Base-by-base conservation (phyloP, 2,888 invertebrate species). In the Amiota minor region DNA sequence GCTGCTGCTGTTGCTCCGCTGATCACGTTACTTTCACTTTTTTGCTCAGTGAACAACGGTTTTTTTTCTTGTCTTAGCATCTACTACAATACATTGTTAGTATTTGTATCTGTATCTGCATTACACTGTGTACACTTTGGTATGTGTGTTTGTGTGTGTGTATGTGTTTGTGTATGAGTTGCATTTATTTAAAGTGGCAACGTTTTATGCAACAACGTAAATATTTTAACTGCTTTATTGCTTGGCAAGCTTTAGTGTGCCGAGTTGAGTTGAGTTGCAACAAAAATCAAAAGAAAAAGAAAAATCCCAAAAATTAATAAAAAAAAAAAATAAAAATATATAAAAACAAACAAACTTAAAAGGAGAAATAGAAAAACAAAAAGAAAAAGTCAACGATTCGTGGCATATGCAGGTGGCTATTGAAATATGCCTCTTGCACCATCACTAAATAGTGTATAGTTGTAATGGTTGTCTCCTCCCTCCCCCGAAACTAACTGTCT, bases 121-220 rank as follows among this genome's bases (percentile, higher is more conserved):
- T n/a, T n/a, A n/a, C n/a, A n/a, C n/a, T n/a, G n/a, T n/a, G n/a
- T n/a, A n/a, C n/a, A n/a, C n/a, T 20, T 47, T 67, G 45, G 64
- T 71, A 53, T 64, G 12, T 71, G 16, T 62, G 35, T 64, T 11
- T 71, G 10, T 55, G 46, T 65, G 23, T 49, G 47, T 71, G 23
- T 71, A 1, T 70, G 65, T 77, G 73, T 72, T 73, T 75, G 76
- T 74, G 74, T 76, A 69, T 73, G 76, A 71, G 78, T 73, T 75
- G 78, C 74, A 75, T 78, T 72, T 76, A 77, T 75, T 79, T 74
- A 77, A 80, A 86, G 78, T 77, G 76, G 74, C 76, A 75, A 74
- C 76, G 81, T 76, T 84, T 83, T 83, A 83, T 85, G 83, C 83
- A 83, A 83, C 83, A 84, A 77, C 83, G 81, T 81, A 74, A 83